These are phyloP conservation scores for Drosophila burlai DNA, from an alignment of 1,140 invertebrate genomes.

Conservation along the genomic window DNA sequence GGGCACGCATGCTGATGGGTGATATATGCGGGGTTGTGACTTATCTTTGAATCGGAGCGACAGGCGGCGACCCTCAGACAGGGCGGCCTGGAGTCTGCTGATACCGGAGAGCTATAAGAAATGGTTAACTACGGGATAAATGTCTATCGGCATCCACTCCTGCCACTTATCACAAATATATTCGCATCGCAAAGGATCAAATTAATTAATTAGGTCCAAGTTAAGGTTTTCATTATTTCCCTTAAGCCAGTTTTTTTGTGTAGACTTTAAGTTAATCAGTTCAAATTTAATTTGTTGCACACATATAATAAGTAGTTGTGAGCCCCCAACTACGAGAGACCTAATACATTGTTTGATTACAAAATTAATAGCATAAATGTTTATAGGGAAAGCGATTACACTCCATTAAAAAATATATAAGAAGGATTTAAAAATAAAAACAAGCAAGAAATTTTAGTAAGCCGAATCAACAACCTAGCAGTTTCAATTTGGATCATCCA, in stretches of 20 bases:
- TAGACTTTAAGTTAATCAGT: neutral
- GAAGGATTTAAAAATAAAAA: too few species aligned
- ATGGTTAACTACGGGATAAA: constrained; percentile 1
- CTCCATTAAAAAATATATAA: neutral
- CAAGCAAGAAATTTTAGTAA: too few species aligned
- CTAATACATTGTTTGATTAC: neutral
- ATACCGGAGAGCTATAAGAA: neutral
- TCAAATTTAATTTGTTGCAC: neutral
- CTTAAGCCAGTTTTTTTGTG: neutral
- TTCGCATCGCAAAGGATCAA: neutral
- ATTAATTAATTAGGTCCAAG: neutral
- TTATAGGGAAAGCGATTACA: neutral
- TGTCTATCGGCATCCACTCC: neutral
- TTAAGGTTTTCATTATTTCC: neutral
- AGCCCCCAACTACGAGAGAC: neutral
- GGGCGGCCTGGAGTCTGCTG: neutral
- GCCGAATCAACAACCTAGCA: too few species aligned
- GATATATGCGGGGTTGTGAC: constrained; percentile 44
- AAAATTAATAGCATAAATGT: neutral
- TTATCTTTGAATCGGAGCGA: constrained; percentile 31
- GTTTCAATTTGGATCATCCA: too few species aligned
- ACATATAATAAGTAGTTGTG: neutral
- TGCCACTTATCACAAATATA: neutral
- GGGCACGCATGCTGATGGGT: constrained; percentile 26
- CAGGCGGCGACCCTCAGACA: constrained; percentile 3